phyloP scores from a whole-genome alignment of 2,888 invertebrate genomes.

The Troides aeacus region DNA sequence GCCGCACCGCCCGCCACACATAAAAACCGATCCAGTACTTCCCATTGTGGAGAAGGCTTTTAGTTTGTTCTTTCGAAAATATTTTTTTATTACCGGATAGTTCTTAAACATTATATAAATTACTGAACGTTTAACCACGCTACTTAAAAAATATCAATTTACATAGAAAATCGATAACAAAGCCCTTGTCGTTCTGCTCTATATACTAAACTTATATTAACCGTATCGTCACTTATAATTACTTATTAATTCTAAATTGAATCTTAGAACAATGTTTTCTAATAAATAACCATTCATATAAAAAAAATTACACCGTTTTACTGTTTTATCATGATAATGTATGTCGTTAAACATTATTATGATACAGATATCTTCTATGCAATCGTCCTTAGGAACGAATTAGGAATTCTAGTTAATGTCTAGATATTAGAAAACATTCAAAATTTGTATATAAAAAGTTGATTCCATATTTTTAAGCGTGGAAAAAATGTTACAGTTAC shows the following conservation, averaged over 20 bases:
- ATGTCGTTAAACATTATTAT: too few species aligned
- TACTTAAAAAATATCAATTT: too few species aligned
- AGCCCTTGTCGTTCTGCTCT: too few species aligned
- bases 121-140: too few species aligned
- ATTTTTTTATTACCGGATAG: too few species aligned
- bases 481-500: conserved; percentile 78
- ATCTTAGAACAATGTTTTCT: not conserved
- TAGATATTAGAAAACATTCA: not conserved
- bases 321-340: not conserved
- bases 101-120: too few species aligned
- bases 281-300: not conserved
- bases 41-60: conserved; percentile 49
- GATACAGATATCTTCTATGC: not conserved
- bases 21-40: conserved; percentile 59
- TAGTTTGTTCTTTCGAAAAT: conserved; percentile 10
- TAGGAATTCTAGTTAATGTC: not conserved
- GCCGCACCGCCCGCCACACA: conserved; percentile 66
- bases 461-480: conserved; percentile 48
- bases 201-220: not conserved
- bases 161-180: too few species aligned
- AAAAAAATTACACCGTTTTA: not conserved
- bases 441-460: conserved; percentile 32
- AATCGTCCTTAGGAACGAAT: not conserved
- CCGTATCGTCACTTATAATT: not conserved
- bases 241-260: not conserved